Conservation (phyloP, 2,888 invertebrate species). For the Drosophila picticornis region DNA sequence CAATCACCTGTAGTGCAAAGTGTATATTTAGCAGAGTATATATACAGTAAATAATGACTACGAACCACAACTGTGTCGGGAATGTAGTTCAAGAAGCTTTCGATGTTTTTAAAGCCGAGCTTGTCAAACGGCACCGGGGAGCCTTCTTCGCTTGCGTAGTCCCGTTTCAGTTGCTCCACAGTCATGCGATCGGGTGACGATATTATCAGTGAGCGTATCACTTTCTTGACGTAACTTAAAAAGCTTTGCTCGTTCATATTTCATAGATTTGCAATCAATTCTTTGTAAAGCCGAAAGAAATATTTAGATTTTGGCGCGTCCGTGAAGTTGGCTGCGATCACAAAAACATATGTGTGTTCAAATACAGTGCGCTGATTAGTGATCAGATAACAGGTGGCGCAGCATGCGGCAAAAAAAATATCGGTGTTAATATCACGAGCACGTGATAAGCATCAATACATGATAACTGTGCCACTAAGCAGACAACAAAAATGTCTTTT, state of each 20-base stretch:
- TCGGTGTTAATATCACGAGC: background rate
- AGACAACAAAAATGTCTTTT: too few relatives aligned
- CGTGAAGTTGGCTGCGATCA: constrained; percentile 44
- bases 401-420: background rate
- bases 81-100: constrained; percentile 76
- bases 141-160: constrained; percentile 73
- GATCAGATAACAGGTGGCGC: background rate
- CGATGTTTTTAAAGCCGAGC: constrained; percentile 72
- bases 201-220: constrained; percentile 78
- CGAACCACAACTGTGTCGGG: constrained; percentile 75
- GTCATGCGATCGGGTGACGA: constrained; percentile 74
- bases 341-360: background rate
- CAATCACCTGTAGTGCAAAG: constrained; percentile 21
- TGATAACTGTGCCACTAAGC: too few relatives aligned
- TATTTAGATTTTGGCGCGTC: constrained; percentile 34
- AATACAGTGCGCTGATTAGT: background rate
- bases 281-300: too few relatives aligned
- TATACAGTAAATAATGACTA: background rate
- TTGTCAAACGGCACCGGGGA: constrained; percentile 61
- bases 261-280: background rate
- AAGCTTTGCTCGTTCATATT: constrained; percentile 65
- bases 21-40: background rate
- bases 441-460: background rate
- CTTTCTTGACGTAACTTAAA: constrained; percentile 70
- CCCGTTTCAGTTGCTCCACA: constrained; percentile 65